A percentile compares a stretch with the other conserved stretches of the same genome.
These are phyloP conservation scores for Pararge aegeria DNA, from an alignment of 1,140 invertebrate species.

Conservation along the genomic window DNA sequence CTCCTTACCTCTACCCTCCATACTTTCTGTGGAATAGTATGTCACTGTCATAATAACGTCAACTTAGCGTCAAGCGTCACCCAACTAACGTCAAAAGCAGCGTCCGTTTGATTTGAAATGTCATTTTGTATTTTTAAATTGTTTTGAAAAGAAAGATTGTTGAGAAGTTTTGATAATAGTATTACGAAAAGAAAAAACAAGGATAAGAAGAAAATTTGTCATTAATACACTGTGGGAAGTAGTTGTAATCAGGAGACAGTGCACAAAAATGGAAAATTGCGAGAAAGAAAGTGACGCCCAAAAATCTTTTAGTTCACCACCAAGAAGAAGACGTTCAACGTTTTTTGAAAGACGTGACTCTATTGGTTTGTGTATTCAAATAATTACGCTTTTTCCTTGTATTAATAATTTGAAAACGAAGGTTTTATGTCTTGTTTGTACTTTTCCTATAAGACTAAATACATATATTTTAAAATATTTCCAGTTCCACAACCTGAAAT, in stretches of 20 bases:
- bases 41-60: too few species aligned
- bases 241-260: background rate
- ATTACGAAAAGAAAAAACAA: too few species aligned
- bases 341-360: conserved; percentile 67
- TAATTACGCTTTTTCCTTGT: background rate
- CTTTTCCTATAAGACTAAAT: too few species aligned
- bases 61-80: background rate
- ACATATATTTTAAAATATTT: conserved; percentile 26
- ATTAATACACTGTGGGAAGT: conserved; percentile 6
- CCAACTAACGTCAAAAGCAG: conserved; percentile 17
- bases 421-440: too few species aligned
- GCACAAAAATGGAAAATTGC: conserved; percentile 57
- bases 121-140: conserved; percentile 26
- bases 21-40: too few species aligned
- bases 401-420: too few species aligned
- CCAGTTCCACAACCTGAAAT: conserved; percentile 43
- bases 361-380: conserved; percentile 41
- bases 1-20: too few species aligned
- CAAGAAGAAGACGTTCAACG: conserved; percentile 60
- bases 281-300: conserved; percentile 46
- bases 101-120: conserved; percentile 44
- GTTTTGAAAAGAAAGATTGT: too few species aligned
- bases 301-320: conserved; percentile 54
- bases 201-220: too few species aligned
- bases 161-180: too few species aligned